Conservation (phyloP, 23 tunicate genomes). For the Pegea sp. region DNA sequence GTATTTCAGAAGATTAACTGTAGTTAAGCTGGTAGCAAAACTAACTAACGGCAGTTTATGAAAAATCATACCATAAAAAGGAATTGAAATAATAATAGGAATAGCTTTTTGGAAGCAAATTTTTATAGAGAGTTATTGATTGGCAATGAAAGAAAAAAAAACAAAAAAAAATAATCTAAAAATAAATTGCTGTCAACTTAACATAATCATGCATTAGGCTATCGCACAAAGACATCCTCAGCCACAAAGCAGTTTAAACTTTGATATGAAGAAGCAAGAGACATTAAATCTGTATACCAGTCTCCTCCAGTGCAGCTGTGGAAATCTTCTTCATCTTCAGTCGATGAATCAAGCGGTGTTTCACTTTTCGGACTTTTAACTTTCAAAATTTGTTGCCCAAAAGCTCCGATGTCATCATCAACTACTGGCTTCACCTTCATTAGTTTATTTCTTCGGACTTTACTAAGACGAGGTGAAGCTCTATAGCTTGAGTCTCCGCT, state of each 20-base stretch:
- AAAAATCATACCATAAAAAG: too few relatives aligned
- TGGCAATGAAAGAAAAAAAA: too few relatives aligned
- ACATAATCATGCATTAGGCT: background rate
- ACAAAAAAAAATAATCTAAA: too few relatives aligned
- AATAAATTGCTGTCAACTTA: too few relatives aligned
- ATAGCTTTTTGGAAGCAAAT: too few relatives aligned
- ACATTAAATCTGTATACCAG: background rate
- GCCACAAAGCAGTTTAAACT: background rate
- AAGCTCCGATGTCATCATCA: background rate
- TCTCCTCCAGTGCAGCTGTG: conserved; percentile 1
- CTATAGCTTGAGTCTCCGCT: background rate
- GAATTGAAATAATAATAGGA: too few relatives aligned
- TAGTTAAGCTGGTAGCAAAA: too few relatives aligned
- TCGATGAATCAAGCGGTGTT: background rate
- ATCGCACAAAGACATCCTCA: conserved; percentile 1
- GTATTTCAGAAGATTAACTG: too few relatives aligned
- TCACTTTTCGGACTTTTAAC: background rate
- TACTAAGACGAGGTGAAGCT: too few relatives aligned
- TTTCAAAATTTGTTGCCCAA: background rate
- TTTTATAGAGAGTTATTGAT: too few relatives aligned
- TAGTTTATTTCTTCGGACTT: background rate
- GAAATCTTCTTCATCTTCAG: background rate
- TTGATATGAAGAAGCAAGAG: background rate
- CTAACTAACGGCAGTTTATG: too few relatives aligned
- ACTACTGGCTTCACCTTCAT: background rate